Conservation (phyloP, 1,140 invertebrate genomes). For the Drosophila aff. region DNA sequence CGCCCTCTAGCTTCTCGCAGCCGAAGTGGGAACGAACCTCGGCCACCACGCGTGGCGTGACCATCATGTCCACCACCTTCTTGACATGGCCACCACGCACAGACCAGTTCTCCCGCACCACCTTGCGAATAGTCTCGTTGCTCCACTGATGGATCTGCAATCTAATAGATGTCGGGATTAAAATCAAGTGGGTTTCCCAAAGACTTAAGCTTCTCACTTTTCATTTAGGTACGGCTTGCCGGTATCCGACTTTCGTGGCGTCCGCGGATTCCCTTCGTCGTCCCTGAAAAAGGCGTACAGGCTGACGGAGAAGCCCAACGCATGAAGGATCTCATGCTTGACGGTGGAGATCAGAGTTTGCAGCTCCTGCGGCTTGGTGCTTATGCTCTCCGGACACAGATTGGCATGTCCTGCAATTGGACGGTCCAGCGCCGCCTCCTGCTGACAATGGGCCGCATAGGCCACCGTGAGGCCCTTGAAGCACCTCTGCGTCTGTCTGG, state of each 20-base stretch:
- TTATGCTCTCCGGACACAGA: conserved; percentile 97
- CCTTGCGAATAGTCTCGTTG: conserved; percentile 92
- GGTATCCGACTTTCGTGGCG: conserved; percentile 91
- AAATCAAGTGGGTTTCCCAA: neutral
- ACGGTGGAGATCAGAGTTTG: conserved; percentile 97
- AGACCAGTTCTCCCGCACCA: conserved; percentile 93
- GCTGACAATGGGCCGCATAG: conserved; percentile 99
- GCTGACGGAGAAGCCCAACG: conserved; percentile 97
- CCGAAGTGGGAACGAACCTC: conserved; percentile 96
- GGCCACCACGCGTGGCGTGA: conserved; percentile 94
- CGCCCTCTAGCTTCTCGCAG: conserved; percentile 96
- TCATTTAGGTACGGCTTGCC: conserved; percentile 95
- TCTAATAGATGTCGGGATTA: conserved; percentile 85
- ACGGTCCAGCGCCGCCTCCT: conserved; percentile 95
- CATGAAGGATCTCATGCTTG: conserved; percentile 99
- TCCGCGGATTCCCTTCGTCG: conserved; percentile 93
- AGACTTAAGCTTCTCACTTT: conserved; percentile 86
- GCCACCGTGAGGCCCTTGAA: conserved; percentile 95
- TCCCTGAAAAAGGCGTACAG: conserved; percentile 96
- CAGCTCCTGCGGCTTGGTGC: conserved; percentile 95
- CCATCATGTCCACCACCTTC: conserved; percentile 94
- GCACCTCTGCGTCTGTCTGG: conserved; percentile 96
- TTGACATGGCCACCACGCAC: conserved; percentile 91
- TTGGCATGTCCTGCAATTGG: conserved; percentile 99
- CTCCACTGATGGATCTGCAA: conserved; percentile 97